Evolutionary conservation across 64 coral and sea anemone genomes (phyloP).

Genomic region (Stylophora pistillata): DNA sequence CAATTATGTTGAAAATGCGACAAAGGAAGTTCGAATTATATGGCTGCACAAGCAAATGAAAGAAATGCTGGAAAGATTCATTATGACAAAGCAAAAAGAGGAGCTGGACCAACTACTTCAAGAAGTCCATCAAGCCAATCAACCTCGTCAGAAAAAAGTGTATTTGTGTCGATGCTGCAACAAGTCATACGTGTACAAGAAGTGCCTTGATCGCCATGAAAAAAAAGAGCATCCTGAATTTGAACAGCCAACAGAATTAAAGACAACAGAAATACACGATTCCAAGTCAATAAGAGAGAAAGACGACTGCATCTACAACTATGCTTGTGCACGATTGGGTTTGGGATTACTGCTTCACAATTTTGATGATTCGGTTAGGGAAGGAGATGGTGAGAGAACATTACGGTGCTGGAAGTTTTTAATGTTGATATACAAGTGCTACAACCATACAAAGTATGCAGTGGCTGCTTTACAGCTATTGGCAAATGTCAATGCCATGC

Average conservation of each 20-base stretch:
- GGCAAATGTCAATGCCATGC: neutral
- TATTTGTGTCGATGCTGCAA: constrained; percentile 37
- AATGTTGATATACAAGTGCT: constrained; percentile 35
- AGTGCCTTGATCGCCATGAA: too few relatives aligned
- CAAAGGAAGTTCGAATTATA: too few relatives aligned
- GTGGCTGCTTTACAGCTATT: constrained; percentile 2
- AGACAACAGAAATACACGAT: neutral
- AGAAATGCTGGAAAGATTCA: too few relatives aligned
- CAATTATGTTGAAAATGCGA: too few relatives aligned
- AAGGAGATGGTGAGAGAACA: constrained; percentile 54
- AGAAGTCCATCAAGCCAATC: neutral
- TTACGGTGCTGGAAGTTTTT: constrained; percentile 68
- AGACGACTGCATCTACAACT: too few relatives aligned
- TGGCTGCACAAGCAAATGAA: too few relatives aligned
- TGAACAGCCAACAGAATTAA: neutral
- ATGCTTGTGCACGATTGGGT: constrained; percentile 11
- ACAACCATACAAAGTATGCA: constrained; percentile 65
- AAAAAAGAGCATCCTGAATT: neutral
- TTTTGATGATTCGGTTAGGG: constrained; percentile 69
- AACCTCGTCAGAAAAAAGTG: neutral
- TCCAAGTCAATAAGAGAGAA: neutral
- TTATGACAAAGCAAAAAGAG: neutral
- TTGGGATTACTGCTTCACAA: constrained; percentile 46
- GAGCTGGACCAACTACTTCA: neutral
- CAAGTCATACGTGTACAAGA: constrained; percentile 53